Percentiles rank a stretch among this genome's conserved stretches.
These are phyloP conservation scores for Acleris laterana DNA, from an alignment of 2,888 invertebrate genomes.

Conservation along the genomic window DNA sequence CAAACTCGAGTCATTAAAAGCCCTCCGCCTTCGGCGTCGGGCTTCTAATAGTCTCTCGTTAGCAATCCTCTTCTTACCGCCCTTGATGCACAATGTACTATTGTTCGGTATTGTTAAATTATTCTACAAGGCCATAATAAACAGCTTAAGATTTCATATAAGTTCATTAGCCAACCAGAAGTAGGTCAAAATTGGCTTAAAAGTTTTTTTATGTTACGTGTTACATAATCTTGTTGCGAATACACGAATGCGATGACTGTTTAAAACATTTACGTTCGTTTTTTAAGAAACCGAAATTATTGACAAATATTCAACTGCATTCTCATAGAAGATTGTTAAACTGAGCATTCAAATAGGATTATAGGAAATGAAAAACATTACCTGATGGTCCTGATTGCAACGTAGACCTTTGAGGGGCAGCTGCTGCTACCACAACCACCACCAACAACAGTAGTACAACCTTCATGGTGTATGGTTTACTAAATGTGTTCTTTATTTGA, in stretches of 20 bases:
- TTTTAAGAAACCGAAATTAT: too few relatives aligned
- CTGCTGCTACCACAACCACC: slow-evolving; percentile 19
- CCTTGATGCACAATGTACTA: too few relatives aligned
- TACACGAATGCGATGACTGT: not conserved
- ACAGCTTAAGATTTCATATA: too few relatives aligned
- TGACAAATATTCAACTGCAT: too few relatives aligned
- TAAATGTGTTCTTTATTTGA: not conserved
- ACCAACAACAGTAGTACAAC: slow-evolving; percentile 26
- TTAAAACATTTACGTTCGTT: not conserved
- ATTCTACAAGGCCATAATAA: too few relatives aligned
- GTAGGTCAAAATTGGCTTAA: not conserved
- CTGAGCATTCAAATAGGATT: not conserved
- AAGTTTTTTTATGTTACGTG: not conserved
- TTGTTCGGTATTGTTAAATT: too few relatives aligned
- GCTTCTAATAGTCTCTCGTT: too few relatives aligned
- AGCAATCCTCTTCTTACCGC: too few relatives aligned
- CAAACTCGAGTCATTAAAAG: too few relatives aligned
- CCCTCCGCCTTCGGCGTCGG: too few relatives aligned
- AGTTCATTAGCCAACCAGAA: not conserved
- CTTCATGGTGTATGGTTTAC: slow-evolving; percentile 18
- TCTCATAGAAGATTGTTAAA: not conserved
- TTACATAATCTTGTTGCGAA: not conserved
- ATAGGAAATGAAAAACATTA: not conserved
- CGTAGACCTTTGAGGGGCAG: slow-evolving; percentile 33
- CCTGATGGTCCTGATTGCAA: slow-evolving; percentile 25